Conservation (phyloP, 2,888 invertebrate species). For the Theodoxus fluviatilis region DNA sequence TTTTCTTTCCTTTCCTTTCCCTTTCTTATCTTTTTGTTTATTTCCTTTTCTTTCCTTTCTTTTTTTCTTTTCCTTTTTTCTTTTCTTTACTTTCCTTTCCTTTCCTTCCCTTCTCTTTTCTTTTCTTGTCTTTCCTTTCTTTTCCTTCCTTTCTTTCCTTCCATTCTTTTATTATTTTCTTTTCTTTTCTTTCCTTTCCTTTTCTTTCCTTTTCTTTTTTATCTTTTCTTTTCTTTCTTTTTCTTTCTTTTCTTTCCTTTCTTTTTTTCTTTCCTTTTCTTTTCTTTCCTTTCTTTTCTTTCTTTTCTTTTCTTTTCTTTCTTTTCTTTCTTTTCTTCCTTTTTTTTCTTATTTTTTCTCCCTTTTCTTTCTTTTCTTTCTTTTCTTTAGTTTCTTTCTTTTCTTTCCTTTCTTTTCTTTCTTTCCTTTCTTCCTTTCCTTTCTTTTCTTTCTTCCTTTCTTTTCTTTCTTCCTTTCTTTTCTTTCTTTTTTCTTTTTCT, state of each 20-base stretch:
- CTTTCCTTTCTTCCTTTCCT: no score
- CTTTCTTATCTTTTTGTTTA: background rate
- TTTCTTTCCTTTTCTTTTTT: constrained; percentile 1
- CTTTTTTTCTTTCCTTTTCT: background rate
- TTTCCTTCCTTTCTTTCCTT: background rate
- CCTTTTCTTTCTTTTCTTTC: background rate
- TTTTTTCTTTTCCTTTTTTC: background rate
- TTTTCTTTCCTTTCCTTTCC: background rate
- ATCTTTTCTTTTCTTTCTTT: background rate
- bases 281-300: constrained; percentile 8
- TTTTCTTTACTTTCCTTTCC: constrained; percentile 17
- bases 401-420: no score
- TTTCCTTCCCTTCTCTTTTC: constrained; percentile 12
- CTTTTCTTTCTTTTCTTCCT: background rate
- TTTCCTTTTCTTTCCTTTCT: background rate
- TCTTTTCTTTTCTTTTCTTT: background rate
- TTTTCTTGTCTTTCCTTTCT: background rate
- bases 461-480: no score
- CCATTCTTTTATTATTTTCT: background rate
- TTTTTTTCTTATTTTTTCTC: background rate
- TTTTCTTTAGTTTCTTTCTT: background rate
- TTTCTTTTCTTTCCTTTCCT: background rate
- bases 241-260: background rate
- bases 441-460: no score
- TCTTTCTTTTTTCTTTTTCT: no score